Evolutionary conservation across 1,140 invertebrate genomes (phyloP).

Genomic region (Lepidurus apus): DNA sequence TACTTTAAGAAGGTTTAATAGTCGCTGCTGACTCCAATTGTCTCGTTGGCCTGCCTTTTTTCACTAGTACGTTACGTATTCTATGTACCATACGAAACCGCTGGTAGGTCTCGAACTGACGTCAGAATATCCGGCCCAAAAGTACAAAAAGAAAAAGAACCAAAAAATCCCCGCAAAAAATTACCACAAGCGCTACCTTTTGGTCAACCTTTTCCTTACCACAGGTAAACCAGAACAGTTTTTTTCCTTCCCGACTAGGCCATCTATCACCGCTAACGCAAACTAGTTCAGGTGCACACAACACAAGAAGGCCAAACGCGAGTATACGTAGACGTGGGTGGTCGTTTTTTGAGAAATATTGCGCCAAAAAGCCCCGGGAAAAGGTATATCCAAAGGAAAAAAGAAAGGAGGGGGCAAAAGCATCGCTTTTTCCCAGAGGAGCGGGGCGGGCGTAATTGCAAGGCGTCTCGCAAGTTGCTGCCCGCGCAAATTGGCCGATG

Average conservation of each 20-base stretch:
- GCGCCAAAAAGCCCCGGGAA: neutral
- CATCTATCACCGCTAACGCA: neutral
- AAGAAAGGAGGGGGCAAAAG: neutral
- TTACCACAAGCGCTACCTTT: neutral
- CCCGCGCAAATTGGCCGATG: neutral
- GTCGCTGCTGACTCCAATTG: neutral
- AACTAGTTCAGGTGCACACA: neutral
- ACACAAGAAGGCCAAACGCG: neutral
- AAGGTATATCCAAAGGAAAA: neutral
- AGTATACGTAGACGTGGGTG: neutral
- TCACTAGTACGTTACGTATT: neutral
- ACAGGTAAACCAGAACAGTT: neutral
- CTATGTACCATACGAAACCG: neutral
- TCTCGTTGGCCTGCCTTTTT: neutral
- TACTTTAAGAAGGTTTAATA: neutral
- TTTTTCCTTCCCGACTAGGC: neutral
- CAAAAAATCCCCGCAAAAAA: neutral
- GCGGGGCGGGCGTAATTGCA: conserved; percentile 1
- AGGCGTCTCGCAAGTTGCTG: conserved; percentile 5
- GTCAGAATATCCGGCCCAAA: too few relatives aligned
- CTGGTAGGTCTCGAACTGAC: too few relatives aligned
- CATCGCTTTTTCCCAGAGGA: neutral
- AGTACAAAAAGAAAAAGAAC: too few relatives aligned
- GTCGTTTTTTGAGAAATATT: neutral
- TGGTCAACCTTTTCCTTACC: neutral